These are phyloP conservation scores for Eurytoma californica DNA, from an alignment of 2,888 invertebrate genomes.

Conservation along the genomic window DNA sequence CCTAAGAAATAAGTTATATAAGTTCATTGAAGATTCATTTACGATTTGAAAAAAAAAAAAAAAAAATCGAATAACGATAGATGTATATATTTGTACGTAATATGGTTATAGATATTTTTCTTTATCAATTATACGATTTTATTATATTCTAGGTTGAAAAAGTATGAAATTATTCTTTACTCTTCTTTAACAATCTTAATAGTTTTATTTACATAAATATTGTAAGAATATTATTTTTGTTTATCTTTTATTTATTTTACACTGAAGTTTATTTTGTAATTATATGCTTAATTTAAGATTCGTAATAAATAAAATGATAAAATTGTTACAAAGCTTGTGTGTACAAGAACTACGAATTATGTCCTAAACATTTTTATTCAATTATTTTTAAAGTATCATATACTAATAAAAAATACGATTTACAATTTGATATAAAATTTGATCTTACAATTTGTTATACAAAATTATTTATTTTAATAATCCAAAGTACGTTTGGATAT, in stretches of 20 bases:
- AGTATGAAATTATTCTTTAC: conserved; percentile 12
- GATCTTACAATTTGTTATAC: too few species aligned
- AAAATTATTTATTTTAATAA: too few species aligned
- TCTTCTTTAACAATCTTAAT: conserved; percentile 17
- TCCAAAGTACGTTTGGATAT: too few species aligned
- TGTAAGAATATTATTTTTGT: conserved; percentile 40
- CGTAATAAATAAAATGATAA: conserved; percentile 9
- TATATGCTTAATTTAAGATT: conserved; percentile 22
- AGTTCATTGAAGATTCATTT: conserved; percentile 22
- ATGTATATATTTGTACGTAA: conserved; percentile 45
- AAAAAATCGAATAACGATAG: background rate
- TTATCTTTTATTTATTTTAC: conserved; percentile 43
- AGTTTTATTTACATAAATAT: conserved; percentile 31
- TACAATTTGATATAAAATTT: too few species aligned
- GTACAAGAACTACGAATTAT: background rate
- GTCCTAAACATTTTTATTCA: background rate
- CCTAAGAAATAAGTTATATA: conserved; percentile 6
- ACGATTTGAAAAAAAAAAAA: background rate
- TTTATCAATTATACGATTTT: conserved; percentile 1
- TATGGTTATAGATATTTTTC: conserved; percentile 37
- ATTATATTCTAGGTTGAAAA: conserved; percentile 14
- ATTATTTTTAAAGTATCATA: background rate
- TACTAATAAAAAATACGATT: background rate
- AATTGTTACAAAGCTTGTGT: background rate
- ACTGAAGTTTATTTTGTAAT: conserved; percentile 12